Evolutionary conservation across 92 coral and sea anemone species (phyloP).

Genomic region (Umimayanthus kanabou): DNA sequence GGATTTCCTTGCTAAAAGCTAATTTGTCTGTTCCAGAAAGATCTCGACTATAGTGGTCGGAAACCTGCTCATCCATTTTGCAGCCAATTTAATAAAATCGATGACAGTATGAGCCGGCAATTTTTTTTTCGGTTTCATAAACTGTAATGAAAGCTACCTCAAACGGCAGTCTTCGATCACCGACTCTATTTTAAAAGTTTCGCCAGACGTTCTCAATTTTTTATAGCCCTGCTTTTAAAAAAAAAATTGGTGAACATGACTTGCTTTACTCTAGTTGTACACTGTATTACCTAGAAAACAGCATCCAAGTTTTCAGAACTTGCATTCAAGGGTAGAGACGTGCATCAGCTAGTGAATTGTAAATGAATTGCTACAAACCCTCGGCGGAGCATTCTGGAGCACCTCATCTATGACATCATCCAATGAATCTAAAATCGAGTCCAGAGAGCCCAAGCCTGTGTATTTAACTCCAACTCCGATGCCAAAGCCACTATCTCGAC

Average conservation of each 20-base stretch:
- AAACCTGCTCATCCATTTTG: not conserved
- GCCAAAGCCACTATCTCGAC: constrained; percentile 33
- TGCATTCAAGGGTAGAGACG: not conserved
- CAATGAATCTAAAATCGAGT: constrained; percentile 67
- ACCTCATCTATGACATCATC: constrained; percentile 73
- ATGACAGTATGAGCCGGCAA: not conserved
- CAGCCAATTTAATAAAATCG: not conserved
- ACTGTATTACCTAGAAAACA: not conserved
- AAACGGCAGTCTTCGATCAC: not conserved
- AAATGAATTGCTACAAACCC: constrained; percentile 65
- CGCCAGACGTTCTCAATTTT: not conserved
- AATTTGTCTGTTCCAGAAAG: constrained; percentile 4
- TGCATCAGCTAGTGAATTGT: too few species aligned
- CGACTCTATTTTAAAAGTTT: not conserved
- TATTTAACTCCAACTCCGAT: constrained; percentile 23
- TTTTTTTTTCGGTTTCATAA: too few species aligned
- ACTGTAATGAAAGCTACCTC: not conserved
- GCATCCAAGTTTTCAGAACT: not conserved
- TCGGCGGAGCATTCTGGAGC: constrained; percentile 56
- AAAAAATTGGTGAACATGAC: not conserved
- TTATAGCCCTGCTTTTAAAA: not conserved
- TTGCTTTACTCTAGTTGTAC: not conserved
- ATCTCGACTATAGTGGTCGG: not conserved
- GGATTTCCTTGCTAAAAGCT: constrained; percentile 8
- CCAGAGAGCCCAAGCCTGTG: constrained; percentile 55